A percentile compares a stretch with the other conserved stretches of the same genome.
phyloP scores from a whole-genome alignment of 2,888 invertebrate species.

The Dolomedes plantarius region DNA sequence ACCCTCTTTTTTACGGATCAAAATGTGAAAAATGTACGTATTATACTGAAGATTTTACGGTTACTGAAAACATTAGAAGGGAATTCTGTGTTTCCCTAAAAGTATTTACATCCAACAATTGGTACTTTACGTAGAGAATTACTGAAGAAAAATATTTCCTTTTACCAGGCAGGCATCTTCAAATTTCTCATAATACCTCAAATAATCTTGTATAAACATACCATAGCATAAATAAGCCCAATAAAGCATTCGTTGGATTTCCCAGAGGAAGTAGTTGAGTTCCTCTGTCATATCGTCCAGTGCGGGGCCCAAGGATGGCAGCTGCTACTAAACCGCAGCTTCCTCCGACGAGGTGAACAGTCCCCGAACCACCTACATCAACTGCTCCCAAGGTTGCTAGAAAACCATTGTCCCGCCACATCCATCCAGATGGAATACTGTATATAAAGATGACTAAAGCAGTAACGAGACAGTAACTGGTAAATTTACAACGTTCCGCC shows the following conservation, averaged over 20 bases:
- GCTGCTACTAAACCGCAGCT: conserved; percentile 89
- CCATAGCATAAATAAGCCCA: conserved; percentile 95
- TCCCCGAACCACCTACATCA: conserved; percentile 92
- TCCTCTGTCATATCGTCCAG: conserved; percentile 86
- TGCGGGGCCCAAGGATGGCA: conserved; percentile 90
- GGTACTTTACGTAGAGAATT: too few relatives aligned
- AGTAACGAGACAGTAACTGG: conserved; percentile 94
- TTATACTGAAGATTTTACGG: too few relatives aligned
- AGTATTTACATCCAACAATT: too few relatives aligned
- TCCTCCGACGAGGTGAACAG: conserved; percentile 91
- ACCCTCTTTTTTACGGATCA: too few relatives aligned
- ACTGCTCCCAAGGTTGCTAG: conserved; percentile 83
- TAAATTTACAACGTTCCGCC: conserved; percentile 88
- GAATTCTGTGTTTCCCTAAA: too few relatives aligned
- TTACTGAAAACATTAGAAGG: too few relatives aligned
- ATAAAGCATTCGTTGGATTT: conserved; percentile 91
- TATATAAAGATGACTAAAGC: conserved; percentile 91
- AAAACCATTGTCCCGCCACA: conserved; percentile 74
- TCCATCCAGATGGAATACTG: conserved; percentile 86
- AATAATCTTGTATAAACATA: too few relatives aligned
- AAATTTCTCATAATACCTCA: too few relatives aligned
- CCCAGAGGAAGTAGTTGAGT: conserved; percentile 87
- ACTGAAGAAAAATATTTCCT: too few relatives aligned
- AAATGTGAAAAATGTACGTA: too few relatives aligned
- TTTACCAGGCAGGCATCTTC: too few relatives aligned